Base-by-base conservation (phyloP, 2,113 vertebrate genomes). In the Rattus rattus region DNA sequence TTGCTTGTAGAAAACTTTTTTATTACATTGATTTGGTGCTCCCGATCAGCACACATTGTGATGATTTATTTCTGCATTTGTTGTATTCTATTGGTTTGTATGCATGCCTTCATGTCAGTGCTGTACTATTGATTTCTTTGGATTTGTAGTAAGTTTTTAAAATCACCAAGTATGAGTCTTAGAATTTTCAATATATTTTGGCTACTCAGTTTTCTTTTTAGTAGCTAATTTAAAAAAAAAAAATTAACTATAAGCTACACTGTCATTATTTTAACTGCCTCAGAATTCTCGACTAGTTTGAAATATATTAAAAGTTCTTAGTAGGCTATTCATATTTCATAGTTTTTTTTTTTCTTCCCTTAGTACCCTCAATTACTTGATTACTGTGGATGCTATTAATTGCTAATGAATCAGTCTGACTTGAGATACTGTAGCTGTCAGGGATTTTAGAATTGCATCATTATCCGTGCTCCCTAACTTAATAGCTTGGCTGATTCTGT, bases 121-220 rank as follows among this genome's bases (percentile, higher is more conserved):
- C 7, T 9, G 52, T 36, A 67, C 39, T 90, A 19, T 85, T 70
- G 43, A 92, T 92, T 92, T 70, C 43, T 92, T 16, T 93, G 79
- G 24, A 30, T 91, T 95, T 73, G 49, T 67, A 77, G 33, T 84
- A 79, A 72, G 26, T 83, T 88, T 77, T 87, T 1, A 59, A 91
- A 88, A 33, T 90, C 61, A 63, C 7, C 36, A 77, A 24, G 5
- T 59, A 1, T 77, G 36, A 88, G 75, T 54, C 43, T 63, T 49
- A 86, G 28, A n/a, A 56, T 92, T 94, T 75, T 81, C 52, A 88
- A 67, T 61, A 85, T 87, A 12, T 77, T 88, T 88, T 93, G 39
- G 20, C 54, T 94, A 70, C 67, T 43, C 2, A 1, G 54, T 77
- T 5, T 90, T 43, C 30, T 77, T 91, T 92, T 67, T 56, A 73